phyloP scores from a whole-genome alignment of 2,797 vertebrate genomes.

The Arrhamphus sclerolepis region DNA sequence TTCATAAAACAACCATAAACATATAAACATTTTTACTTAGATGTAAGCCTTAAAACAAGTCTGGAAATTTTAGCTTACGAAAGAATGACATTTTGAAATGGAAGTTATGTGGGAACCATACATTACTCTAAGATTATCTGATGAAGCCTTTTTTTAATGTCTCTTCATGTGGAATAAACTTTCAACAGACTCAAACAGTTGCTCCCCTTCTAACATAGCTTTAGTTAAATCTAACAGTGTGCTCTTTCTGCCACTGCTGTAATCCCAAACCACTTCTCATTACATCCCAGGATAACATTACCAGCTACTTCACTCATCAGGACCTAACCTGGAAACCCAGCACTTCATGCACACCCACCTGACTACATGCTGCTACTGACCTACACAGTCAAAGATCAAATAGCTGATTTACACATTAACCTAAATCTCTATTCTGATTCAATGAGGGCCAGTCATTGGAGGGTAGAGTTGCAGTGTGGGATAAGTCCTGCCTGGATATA shows the following conservation, averaged over 20 bases:
- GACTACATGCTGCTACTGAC: slow-evolving; percentile 1
- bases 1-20: too few relatives aligned
- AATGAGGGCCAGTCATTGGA: slow-evolving; percentile 14
- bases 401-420: slow-evolving; percentile 58
- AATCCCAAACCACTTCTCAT: slow-evolving; percentile 59
- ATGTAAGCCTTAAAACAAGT: too few relatives aligned
- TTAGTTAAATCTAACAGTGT: slow-evolving; percentile 22
- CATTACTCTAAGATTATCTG: too few relatives aligned
- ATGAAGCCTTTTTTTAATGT: too few relatives aligned
- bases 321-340: slow-evolving; percentile 64
- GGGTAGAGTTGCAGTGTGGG: slow-evolving; percentile 48
- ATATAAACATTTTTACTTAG: too few relatives aligned
- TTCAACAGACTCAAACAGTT: not conserved
- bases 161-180: too few relatives aligned
- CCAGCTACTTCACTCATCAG: slow-evolving; percentile 54
- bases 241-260: slow-evolving; percentile 32
- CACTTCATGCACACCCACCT: slow-evolving; percentile 36
- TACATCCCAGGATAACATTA: slow-evolving; percentile 64
- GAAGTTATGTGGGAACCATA: too few relatives aligned
- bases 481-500: slow-evolving; percentile 43
- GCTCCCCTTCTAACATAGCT: slow-evolving; percentile 3
- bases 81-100: too few relatives aligned
- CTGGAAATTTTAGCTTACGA: too few relatives aligned
- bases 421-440: slow-evolving; percentile 64
- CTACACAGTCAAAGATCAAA: slow-evolving; percentile 56